Conservation (phyloP, 2,888 invertebrate species). For the Dynastes hyllus region DNA sequence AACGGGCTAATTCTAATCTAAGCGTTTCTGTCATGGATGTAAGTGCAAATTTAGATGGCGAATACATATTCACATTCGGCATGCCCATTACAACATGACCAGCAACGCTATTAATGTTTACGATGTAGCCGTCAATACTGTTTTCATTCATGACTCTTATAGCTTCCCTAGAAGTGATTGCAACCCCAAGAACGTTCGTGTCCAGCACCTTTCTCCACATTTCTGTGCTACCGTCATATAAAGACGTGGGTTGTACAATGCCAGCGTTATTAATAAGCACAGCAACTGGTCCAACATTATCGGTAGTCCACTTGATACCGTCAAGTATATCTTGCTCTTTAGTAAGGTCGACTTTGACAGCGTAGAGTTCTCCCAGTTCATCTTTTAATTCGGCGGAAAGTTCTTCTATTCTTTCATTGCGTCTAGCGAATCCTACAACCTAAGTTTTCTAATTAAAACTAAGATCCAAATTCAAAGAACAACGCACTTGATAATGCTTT, state of each 20-base stretch:
- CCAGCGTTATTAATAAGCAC: constrained; percentile 60
- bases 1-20: constrained; percentile 53
- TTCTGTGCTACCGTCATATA: constrained; percentile 55
- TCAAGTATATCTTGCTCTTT: constrained; percentile 57
- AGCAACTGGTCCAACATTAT: constrained; percentile 58
- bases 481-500: too few relatives aligned
- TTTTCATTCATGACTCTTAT: constrained; percentile 55
- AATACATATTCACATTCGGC: constrained; percentile 54
- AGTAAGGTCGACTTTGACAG: constrained; percentile 55
- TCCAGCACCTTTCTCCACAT: constrained; percentile 54
- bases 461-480: not conserved
- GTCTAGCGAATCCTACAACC: constrained; percentile 57
- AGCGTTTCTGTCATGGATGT: constrained; percentile 57
- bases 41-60: constrained; percentile 57
- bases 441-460: constrained; percentile 26
- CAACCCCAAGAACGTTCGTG: constrained; percentile 54
- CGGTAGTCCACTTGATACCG: constrained; percentile 56
- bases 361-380: constrained; percentile 52
- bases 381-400: constrained; percentile 50
- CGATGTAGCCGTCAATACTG: constrained; percentile 58
- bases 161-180: constrained; percentile 56
- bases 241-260: constrained; percentile 45
- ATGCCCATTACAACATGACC: constrained; percentile 53
- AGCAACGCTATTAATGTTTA: constrained; percentile 58
- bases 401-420: constrained; percentile 53